These are phyloP conservation scores for Clitarchus hookeri DNA, from an alignment of 2,888 invertebrate species.

Conservation along the genomic window DNA sequence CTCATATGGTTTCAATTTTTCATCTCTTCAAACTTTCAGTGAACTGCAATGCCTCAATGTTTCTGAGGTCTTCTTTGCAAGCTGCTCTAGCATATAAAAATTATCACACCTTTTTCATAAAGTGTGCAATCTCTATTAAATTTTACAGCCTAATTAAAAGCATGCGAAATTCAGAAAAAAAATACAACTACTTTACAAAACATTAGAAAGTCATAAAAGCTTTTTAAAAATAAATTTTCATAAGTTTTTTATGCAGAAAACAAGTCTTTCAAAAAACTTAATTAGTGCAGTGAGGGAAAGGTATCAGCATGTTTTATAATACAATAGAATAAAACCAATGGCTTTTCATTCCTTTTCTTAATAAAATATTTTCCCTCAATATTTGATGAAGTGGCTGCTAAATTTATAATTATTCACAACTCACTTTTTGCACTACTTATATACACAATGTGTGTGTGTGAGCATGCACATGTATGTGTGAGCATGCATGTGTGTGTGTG, in stretches of 20 bases:
- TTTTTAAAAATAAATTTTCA: neutral
- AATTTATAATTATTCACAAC: neutral
- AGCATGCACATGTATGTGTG: too few relatives aligned
- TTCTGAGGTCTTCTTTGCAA: too few relatives aligned
- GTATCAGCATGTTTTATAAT: neutral
- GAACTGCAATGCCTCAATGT: too few relatives aligned
- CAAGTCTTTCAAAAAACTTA: neutral
- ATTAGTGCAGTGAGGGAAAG: neutral
- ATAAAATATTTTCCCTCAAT: neutral
- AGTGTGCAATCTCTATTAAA: neutral
- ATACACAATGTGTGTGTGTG: too few relatives aligned
- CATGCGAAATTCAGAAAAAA: neutral
- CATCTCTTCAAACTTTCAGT: too few relatives aligned
- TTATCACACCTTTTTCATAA: neutral
- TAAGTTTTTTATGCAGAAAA: neutral
- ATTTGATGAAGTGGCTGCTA: neutral
- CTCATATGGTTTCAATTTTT: too few relatives aligned
- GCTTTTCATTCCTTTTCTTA: neutral
- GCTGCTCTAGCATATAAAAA: too few relatives aligned
- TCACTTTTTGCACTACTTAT: too few relatives aligned
- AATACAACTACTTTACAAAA: neutral
- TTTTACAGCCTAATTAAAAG: neutral
- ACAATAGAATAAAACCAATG: neutral
- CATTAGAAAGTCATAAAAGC: neutral
- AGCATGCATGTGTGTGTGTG: too few relatives aligned